A percentile compares a stretch with the other conserved stretches of the same genome.
phyloP scores from a whole-genome alignment of 2,888 invertebrate genomes.

The Anodontia alba region DNA sequence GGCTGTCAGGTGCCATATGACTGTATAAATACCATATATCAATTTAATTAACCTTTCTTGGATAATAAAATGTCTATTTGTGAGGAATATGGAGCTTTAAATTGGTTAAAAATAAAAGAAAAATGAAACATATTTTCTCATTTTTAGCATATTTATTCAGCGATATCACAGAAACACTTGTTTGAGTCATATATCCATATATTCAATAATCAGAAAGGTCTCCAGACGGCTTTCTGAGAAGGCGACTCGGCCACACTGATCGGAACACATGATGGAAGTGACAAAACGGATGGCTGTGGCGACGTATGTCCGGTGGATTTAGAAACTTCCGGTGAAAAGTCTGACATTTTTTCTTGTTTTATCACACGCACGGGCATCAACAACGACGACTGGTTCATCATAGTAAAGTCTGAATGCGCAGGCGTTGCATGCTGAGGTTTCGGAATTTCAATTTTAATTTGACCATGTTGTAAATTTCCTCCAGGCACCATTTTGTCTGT shows the following conservation, averaged over 20 bases:
- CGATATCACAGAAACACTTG: neutral
- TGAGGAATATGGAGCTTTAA: too few species aligned
- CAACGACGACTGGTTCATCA: slow-evolving; percentile 35
- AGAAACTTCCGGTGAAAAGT: slow-evolving; percentile 27
- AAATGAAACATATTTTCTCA: too few species aligned
- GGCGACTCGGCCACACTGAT: slow-evolving; percentile 46
- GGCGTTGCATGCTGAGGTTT: neutral
- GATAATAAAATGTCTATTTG: too few species aligned
- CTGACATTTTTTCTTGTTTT: slow-evolving; percentile 28
- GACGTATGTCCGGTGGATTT: slow-evolving; percentile 15
- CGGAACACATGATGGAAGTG: slow-evolving; percentile 48
- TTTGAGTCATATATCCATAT: too few species aligned
- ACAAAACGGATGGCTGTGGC: slow-evolving; percentile 23
- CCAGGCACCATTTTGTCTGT: slow-evolving; percentile 17
- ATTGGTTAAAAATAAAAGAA: too few species aligned
- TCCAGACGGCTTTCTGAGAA: slow-evolving; percentile 57
- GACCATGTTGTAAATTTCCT: slow-evolving; percentile 31
- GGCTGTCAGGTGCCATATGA: too few species aligned
- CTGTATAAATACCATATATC: too few species aligned
- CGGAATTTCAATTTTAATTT: slow-evolving; percentile 47
- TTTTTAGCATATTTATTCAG: neutral
- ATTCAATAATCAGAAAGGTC: slow-evolving; percentile 63
- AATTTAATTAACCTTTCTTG: too few species aligned
- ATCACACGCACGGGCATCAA: slow-evolving; percentile 46
- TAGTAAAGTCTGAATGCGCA: neutral